Percentiles rank a stretch among this genome's conserved stretches.
These are phyloP conservation scores for Aporophyla lueneburgensis DNA, from an alignment of 2,888 invertebrate genomes.

Conservation along the genomic window DNA sequence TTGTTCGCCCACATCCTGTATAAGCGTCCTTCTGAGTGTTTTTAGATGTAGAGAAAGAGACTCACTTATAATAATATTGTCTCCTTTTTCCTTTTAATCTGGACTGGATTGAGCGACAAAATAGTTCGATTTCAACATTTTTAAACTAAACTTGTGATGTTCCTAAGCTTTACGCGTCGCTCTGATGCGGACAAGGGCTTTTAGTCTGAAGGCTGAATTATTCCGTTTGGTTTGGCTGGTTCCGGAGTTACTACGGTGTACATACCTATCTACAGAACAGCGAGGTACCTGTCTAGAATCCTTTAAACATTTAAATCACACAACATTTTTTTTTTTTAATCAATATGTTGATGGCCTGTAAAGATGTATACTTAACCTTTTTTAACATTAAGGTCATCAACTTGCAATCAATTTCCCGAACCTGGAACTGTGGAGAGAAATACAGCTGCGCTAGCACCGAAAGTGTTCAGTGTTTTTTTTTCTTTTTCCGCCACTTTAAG, in stretches of 20 bases:
- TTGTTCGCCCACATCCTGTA: conserved; percentile 39
- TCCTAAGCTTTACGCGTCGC: not conserved
- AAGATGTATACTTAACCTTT: not conserved
- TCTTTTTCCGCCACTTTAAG: not conserved
- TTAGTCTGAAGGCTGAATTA: conserved; percentile 20
- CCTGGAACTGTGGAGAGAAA: not conserved
- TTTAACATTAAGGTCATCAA: not conserved
- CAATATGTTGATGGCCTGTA: too few relatives aligned
- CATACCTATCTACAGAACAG: not conserved
- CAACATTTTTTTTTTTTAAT: too few relatives aligned
- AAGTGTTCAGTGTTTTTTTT: not conserved
- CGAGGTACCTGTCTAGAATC: not conserved
- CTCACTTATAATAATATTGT: not conserved
- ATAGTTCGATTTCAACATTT: too few relatives aligned
- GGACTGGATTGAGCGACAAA: not conserved
- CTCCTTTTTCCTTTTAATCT: not conserved
- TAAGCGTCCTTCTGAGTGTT: conserved; percentile 1
- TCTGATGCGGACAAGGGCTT: not conserved
- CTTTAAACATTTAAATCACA: not conserved
- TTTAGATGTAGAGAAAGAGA: not conserved
- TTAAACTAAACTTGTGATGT: too few relatives aligned
- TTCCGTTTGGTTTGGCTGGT: conserved; percentile 6
- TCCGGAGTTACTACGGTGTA: not conserved
- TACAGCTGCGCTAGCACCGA: not conserved
- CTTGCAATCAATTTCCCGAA: not conserved